Evolutionary conservation across 2,113 vertebrate genomes (phyloP), one percentile per base, ranked within the genome.

Genomic region (Egretta garzetta): DNA sequence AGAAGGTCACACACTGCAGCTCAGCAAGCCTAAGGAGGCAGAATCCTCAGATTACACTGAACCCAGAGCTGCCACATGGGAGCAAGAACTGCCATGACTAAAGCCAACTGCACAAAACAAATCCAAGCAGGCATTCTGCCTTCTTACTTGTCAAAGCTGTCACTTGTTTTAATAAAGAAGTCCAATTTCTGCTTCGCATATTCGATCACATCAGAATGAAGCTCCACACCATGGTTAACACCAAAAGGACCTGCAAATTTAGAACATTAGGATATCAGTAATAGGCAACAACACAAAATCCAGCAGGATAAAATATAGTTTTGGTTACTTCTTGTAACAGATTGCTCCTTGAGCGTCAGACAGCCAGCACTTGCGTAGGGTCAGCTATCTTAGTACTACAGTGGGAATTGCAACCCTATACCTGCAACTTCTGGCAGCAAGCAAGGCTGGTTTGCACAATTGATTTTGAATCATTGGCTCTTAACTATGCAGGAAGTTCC

Each of bases 81-180:
- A 94, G 60, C 37, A 52, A 59, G 55, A 58, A 41, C 37, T 50
- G 79, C 80, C 63, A 41, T 2, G 14, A 66, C 79, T 22, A 59
- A 79, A 92, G 60, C 39, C 28, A 74, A 88, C 52, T 3, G 24
- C 49, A 95, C 15, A 35, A 35, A 71, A 35, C 7, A 21, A 67
- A 82, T 56, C 27, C 82, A 41, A 56, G 17, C 0, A 4, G 32
- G 32, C 43, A 35, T 33, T 77, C 12, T 27, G 4, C 13, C 13
- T 8, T 80, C 99, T 97, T 98, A 99, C 99, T 98, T 99, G 98
- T 99, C 99, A 93, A 99, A 99, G 97, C 99, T 99, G 95, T 99
- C 99, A 3, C 99, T 99, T 70, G 99, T 99, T 97, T 99, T 99
- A 97, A 99, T 99, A 98, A 99, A 99, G 95, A 98, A 98, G 62